Evolutionary conservation across 2,797 vertebrate genomes (phyloP).

Genomic region (Selene dorsalis): DNA sequence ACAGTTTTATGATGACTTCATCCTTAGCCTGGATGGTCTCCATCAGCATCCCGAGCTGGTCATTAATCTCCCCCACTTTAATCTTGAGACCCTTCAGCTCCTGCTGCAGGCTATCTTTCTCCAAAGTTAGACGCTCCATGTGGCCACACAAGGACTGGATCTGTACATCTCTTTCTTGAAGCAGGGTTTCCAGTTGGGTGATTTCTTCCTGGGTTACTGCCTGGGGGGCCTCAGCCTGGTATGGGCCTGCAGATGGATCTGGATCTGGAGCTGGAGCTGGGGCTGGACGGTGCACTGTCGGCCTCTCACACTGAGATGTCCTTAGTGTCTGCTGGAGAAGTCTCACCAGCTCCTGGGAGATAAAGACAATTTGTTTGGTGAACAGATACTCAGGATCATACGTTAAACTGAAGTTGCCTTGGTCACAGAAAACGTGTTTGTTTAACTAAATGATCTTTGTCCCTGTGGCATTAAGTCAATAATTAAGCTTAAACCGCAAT

Average conservation of each 20-base stretch:
- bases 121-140: conserved; percentile 89
- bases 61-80: conserved; percentile 92
- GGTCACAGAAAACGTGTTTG: neutral
- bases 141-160: conserved; percentile 89
- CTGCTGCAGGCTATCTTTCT: conserved; percentile 91
- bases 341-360: conserved; percentile 91
- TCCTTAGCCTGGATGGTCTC: conserved; percentile 99
- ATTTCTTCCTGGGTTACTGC: conserved; percentile 50
- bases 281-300: conserved; percentile 68
- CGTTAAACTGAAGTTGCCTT: neutral
- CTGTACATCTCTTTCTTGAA: conserved; percentile 89
- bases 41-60: conserved; percentile 94
- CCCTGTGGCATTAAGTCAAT: neutral
- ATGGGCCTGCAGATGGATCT: conserved; percentile 39
- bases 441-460: neutral
- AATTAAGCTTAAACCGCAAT: neutral
- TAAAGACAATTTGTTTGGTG: conserved; percentile 4
- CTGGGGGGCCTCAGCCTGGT: conserved; percentile 40
- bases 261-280: conserved; percentile 59
- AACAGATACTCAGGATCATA: neutral
- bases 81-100: conserved; percentile 90
- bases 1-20: conserved; percentile 95
- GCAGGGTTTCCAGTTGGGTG: conserved; percentile 74
- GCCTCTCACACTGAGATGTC: conserved; percentile 91
- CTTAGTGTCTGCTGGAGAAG: conserved; percentile 96